Conservation (phyloP, 1,140 invertebrate species). For the Caenorhabditis latens region DNA sequence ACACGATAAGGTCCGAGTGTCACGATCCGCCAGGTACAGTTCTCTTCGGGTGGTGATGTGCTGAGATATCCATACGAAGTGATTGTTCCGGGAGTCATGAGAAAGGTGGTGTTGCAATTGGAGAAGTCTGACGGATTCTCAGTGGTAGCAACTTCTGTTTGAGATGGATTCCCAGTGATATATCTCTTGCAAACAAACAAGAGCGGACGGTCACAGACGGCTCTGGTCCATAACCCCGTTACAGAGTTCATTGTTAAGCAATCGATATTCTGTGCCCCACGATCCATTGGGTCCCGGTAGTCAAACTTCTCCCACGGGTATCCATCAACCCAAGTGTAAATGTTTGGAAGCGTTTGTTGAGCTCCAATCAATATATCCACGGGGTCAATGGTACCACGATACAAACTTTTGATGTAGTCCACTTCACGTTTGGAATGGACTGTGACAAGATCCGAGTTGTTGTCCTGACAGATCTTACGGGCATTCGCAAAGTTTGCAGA, state of each 20-base stretch:
- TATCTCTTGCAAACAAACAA: neutral
- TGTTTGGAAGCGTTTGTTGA: neutral
- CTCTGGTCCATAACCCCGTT: neutral
- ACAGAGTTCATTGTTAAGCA: neutral
- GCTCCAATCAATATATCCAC: neutral
- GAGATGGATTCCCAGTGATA: neutral
- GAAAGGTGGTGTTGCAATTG: neutral
- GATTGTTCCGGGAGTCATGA: neutral
- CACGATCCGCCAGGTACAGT: neutral
- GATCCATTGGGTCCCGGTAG: neutral
- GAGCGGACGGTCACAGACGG: neutral
- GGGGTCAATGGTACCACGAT: neutral
- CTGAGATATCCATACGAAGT: conserved; percentile 2
- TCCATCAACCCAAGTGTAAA: neutral
- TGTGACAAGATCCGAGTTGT: neutral
- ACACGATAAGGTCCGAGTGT: neutral
- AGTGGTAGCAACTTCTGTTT: too few species aligned
- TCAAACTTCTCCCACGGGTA: neutral
- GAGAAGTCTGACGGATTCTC: neutral
- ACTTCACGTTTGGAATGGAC: neutral
- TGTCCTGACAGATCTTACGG: neutral
- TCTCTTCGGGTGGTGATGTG: too few species aligned
- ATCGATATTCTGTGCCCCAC: too few species aligned
- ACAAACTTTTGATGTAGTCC: neutral
- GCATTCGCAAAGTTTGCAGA: neutral